phyloP scores from a whole-genome alignment of 2,888 invertebrate genomes.

The Spodoptera picta region DNA sequence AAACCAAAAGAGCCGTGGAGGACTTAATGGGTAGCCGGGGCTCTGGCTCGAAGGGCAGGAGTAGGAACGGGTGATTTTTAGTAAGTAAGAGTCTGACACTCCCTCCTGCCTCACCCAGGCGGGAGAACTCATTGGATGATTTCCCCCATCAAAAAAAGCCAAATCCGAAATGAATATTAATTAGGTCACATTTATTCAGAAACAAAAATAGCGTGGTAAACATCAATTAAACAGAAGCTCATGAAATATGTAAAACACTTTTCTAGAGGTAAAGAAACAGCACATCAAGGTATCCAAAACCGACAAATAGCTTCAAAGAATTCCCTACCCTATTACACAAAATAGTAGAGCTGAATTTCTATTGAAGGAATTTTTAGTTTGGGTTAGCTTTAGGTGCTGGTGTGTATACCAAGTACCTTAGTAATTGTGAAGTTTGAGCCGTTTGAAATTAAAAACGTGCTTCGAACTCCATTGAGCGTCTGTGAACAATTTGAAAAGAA shows the following conservation, averaged over 20 bases:
- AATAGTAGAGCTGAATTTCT: slow-evolving; percentile 1
- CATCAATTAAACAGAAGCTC: neutral
- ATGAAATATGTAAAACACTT: slow-evolving; percentile 9
- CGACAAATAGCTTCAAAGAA: too few relatives aligned
- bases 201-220: neutral
- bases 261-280: neutral
- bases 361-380: neutral
- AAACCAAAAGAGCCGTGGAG: too few relatives aligned
- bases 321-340: neutral
- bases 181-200: neutral
- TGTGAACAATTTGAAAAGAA: slow-evolving; percentile 14
- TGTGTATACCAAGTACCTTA: slow-evolving; percentile 6
- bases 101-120: too few relatives aligned
- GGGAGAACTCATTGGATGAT: too few relatives aligned
- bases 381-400: too few relatives aligned
- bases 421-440: slow-evolving; percentile 52
- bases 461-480: slow-evolving; percentile 40
- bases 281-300: too few relatives aligned
- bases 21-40: too few relatives aligned
- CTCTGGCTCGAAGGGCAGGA: too few relatives aligned
- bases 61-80: too few relatives aligned
- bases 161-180: too few relatives aligned
- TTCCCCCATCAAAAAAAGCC: too few relatives aligned
- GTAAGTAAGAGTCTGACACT: too few relatives aligned
- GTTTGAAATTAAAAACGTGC: slow-evolving; percentile 78